These are phyloP conservation scores for Calephelis perditalis DNA, from an alignment of 2,888 invertebrate species.

Conservation along the genomic window DNA sequence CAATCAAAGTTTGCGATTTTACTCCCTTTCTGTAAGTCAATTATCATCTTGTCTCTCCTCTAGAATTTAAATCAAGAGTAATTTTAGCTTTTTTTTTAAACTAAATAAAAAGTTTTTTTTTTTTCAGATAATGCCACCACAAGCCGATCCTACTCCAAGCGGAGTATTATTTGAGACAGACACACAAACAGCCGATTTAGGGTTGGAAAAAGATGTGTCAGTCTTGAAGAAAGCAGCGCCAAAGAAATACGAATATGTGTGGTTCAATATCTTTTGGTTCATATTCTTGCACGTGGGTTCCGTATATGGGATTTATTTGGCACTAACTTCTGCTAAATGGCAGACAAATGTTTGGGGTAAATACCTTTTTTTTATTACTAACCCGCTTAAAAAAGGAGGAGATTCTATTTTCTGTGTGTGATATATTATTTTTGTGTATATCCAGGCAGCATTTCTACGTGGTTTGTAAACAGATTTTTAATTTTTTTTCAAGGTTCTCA, in stretches of 20 bases:
- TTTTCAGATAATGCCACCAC: slow-evolving; percentile 72
- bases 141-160: slow-evolving; percentile 66
- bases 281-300: slow-evolving; percentile 81
- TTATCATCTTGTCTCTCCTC: no score
- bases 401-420: no score
- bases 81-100: background rate
- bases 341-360: slow-evolving; percentile 82
- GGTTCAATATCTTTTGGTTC: slow-evolving; percentile 86
- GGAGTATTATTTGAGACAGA: slow-evolving; percentile 83
- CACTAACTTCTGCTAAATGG: slow-evolving; percentile 82
- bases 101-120: slow-evolving; percentile 15
- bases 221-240: slow-evolving; percentile 71
- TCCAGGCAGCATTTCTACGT: no score
- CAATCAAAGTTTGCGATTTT: no score
- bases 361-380: slow-evolving; percentile 32
- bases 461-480: no score
- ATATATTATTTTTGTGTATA: no score
- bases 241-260: slow-evolving; percentile 79
- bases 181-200: slow-evolving; percentile 80
- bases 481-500: no score
- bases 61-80: no score
- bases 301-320: slow-evolving; percentile 81
- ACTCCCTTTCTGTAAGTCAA: no score
- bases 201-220: slow-evolving; percentile 76
- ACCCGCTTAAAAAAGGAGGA: no score